Conservation (phyloP, 2,113 vertebrate genomes). For the Labeo catla region DNA sequence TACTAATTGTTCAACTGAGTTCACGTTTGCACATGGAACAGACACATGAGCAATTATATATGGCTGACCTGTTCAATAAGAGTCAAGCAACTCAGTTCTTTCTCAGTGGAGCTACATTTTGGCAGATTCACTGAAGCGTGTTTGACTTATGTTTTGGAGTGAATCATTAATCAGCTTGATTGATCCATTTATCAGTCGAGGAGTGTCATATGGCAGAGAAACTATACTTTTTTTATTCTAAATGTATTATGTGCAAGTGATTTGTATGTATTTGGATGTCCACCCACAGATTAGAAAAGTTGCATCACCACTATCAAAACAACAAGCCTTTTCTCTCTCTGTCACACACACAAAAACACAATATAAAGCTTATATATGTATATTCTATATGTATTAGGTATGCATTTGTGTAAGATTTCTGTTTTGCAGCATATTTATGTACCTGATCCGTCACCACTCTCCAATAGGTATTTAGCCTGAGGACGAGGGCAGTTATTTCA, state of each 20-base stretch:
- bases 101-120: background rate
- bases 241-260: background rate
- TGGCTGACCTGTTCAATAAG: slow-evolving; percentile 11
- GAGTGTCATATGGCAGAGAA: slow-evolving; percentile 36
- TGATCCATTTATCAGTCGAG: slow-evolving; percentile 67
- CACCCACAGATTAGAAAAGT: background rate
- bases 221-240: slow-evolving; percentile 12
- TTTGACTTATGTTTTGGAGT: background rate
- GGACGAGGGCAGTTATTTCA: slow-evolving; percentile 20
- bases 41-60: slow-evolving; percentile 25
- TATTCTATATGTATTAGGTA: background rate
- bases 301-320: background rate
- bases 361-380: background rate
- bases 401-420: background rate
- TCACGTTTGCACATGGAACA: slow-evolving; percentile 2
- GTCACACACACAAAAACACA: too few relatives aligned
- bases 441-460: background rate
- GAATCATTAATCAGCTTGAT: slow-evolving; percentile 62
- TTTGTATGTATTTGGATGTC: slow-evolving; percentile 13
- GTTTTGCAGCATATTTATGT: background rate
- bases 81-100: slow-evolving; percentile 19
- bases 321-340: background rate
- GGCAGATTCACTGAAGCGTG: background rate
- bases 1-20: background rate
- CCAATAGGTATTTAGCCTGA: slow-evolving; percentile 36